Conservation (phyloP, 2,888 invertebrate genomes). For the Lycia hirtaria region DNA sequence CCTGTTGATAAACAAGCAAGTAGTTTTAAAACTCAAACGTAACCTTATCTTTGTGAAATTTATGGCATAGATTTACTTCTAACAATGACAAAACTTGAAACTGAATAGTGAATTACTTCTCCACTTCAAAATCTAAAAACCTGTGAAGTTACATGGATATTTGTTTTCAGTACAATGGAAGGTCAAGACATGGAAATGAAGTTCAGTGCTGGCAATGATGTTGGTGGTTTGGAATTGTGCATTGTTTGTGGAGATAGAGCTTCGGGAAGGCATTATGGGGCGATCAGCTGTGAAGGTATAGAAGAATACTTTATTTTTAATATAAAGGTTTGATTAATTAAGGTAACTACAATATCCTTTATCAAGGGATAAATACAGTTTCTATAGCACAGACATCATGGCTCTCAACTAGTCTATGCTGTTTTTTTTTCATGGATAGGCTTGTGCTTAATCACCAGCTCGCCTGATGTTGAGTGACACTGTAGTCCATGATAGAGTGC, state of each 20-base stretch:
- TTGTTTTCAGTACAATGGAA: slow-evolving; percentile 56
- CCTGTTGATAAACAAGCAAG: slow-evolving; percentile 30
- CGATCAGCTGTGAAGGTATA: slow-evolving; percentile 92
- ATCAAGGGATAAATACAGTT: no score
- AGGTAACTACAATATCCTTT: no score
- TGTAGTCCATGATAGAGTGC: no score
- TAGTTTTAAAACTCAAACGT: neutral
- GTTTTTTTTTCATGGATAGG: no score
- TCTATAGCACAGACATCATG: no score
- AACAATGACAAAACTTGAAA: neutral
- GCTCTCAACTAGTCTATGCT: no score
- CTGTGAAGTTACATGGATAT: neutral
- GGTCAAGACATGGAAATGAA: slow-evolving; percentile 76
- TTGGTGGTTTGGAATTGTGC: slow-evolving; percentile 92
- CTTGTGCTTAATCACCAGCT: no score
- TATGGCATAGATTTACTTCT: neutral
- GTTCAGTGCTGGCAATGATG: slow-evolving; percentile 68
- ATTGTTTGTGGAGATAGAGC: slow-evolving; percentile 98
- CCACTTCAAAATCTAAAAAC: neutral
- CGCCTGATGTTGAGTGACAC: no score
- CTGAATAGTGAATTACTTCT: neutral
- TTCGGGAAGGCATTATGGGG: slow-evolving; percentile 97
- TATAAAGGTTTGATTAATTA: no score
- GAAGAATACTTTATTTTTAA: neutral
- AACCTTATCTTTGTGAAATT: neutral